Conservation (phyloP, 1,140 invertebrate genomes). For the Drosophila mauritiana region DNA sequence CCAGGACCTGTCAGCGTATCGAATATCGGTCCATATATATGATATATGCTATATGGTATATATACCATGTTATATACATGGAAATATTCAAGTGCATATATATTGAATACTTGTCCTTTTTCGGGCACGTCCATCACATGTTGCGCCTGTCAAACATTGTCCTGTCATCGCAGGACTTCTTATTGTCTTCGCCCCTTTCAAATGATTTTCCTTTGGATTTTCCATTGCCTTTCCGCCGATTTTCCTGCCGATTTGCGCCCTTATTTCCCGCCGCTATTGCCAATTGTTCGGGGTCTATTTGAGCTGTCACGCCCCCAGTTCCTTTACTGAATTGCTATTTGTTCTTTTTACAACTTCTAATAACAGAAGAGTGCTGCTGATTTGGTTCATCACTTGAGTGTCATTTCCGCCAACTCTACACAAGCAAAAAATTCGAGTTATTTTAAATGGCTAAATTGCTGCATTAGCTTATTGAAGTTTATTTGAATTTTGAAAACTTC, state of each 20-base stretch:
- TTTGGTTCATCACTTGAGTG: conserved; percentile 76
- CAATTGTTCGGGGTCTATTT: conserved; percentile 27
- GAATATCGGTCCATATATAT: conserved; percentile 10
- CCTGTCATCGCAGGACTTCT: conserved; percentile 54
- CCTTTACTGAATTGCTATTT: background rate
- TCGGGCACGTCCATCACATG: conserved; percentile 51
- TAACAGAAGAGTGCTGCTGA: conserved; percentile 79
- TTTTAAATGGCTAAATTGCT: background rate
- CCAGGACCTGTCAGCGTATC: conserved; percentile 24
- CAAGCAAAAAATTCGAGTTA: background rate
- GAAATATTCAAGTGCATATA: background rate
- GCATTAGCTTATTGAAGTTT: no score
- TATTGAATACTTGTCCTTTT: background rate
- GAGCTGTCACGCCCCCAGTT: conserved; percentile 34
- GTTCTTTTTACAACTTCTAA: conserved; percentile 73
- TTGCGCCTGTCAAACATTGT: conserved; percentile 59
- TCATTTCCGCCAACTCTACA: conserved; percentile 57
- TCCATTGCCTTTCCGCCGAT: background rate
- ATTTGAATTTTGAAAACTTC: background rate
- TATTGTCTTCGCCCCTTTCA: conserved; percentile 9
- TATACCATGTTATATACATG: no score
- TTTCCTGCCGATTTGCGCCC: background rate
- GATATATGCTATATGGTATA: background rate
- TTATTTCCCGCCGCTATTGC: conserved; percentile 5
- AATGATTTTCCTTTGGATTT: background rate